Conservation (phyloP, 1,140 invertebrate species). For the Drosophila athabasca region DNA sequence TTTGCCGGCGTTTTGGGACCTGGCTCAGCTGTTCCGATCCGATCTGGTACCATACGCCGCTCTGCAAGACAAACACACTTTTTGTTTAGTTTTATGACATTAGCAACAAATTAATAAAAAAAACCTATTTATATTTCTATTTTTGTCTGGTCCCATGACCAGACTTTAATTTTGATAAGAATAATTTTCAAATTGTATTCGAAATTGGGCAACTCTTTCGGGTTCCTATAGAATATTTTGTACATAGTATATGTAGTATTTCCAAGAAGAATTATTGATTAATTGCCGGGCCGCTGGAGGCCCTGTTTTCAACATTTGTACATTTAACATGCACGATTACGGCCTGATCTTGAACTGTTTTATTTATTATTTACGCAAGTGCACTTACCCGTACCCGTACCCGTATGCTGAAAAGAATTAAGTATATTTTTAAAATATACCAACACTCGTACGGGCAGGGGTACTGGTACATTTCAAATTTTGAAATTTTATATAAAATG, state of each 20-base stretch:
- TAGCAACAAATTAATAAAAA: conserved; percentile 25
- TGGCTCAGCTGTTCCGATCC: conserved; percentile 32
- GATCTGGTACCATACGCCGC: too few relatives aligned
- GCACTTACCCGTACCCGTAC: conserved; percentile 36
- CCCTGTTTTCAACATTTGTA: conserved; percentile 43
- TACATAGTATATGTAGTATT: not conserved
- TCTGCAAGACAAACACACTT: conserved; percentile 17
- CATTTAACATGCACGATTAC: conserved; percentile 48
- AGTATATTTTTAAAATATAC: conserved; percentile 29
- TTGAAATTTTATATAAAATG: conserved; percentile 49
- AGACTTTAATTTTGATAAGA: conserved; percentile 26
- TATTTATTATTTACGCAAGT: conserved; percentile 75
- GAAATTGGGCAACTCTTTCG: conserved; percentile 16
- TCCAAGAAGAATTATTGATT: conserved; percentile 32
- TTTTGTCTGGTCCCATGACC: conserved; percentile 7
- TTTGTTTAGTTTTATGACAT: conserved; percentile 18
- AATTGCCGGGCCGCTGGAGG: conserved; percentile 22
- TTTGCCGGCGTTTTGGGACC: not conserved
- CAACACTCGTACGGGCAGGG: too few relatives aligned
- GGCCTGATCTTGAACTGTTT: conserved; percentile 42
- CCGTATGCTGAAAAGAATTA: conserved; percentile 26
- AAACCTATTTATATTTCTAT: conserved; percentile 19
- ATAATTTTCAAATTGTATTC: conserved; percentile 3
- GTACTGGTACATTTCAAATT: not conserved
- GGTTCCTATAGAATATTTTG: not conserved